phyloP scores from a whole-genome alignment of 2,113 vertebrate species.

The Anhinga anhinga region DNA sequence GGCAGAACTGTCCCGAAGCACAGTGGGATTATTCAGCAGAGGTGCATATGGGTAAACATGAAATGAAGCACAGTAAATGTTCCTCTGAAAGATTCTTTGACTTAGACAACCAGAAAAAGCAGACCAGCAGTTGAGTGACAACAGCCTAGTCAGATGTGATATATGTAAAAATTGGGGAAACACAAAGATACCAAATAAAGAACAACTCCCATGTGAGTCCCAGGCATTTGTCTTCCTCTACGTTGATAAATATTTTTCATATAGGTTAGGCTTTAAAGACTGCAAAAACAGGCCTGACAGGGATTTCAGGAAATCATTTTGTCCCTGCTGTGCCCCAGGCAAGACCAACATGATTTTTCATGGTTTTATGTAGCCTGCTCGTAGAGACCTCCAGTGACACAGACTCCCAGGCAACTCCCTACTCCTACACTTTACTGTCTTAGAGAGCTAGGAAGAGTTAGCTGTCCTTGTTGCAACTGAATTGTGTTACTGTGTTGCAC shows the following conservation, averaged over 20 bases:
- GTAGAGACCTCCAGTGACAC: not conserved
- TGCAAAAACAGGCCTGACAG: not conserved
- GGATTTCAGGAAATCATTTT: not conserved
- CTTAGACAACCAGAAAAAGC: not conserved
- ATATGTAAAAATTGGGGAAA: not conserved
- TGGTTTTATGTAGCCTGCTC: not conserved
- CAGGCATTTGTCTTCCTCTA: not conserved
- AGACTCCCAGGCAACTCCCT: not conserved
- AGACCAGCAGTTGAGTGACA: not conserved
- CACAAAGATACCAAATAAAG: not conserved
- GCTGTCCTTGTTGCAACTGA: not conserved
- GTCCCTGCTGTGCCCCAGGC: not conserved
- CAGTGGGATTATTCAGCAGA: not conserved
- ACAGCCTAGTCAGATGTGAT: not conserved
- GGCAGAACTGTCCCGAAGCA: not conserved
- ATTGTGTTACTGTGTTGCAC: not conserved
- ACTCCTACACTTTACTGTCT: not conserved
- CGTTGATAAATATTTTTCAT: not conserved
- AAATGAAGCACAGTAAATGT: not conserved
- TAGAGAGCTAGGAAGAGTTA: not conserved
- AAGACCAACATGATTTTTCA: not conserved
- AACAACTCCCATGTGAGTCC: not conserved
- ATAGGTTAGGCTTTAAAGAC: not conserved
- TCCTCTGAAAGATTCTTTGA: not conserved
- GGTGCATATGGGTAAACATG: not conserved